Base-by-base conservation (phyloP, 2,113 vertebrate species). In the Chelonoidis abingdonii region DNA sequence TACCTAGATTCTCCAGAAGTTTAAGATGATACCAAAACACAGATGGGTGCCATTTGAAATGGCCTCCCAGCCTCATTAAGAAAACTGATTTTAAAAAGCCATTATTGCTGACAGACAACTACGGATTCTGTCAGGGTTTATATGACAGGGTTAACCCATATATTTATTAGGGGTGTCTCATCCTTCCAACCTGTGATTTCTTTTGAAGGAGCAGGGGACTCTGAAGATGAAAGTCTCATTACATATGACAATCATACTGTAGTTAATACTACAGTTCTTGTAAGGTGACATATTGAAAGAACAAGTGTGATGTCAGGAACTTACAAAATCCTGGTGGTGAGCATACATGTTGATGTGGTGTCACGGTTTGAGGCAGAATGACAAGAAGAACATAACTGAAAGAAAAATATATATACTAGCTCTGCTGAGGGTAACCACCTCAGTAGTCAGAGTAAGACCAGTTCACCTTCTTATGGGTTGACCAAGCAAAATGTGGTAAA, bases 51-150 rank as follows among this genome's bases (percentile, higher is more conserved):
- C 29, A 31, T 62, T 59, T 62, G 93, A 93, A 86, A 80, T 62
- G 25, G 54, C 88, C 80, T 94, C 93, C 91, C 91, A 94, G 49
- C 89, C 6, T 84, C 72, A 95, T 94, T 95, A 87, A 92, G 87
- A 89, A 95, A 95, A 89, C 88, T 96, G 92, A 97, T 96, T 95
- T 90, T 93, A 95, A 31, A 86, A 10, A 10, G 78, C 41, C 83
- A 90, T 9, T 84, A 47, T 62, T 62, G 57, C 27, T 6, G 4
- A 94, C 88, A 93, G 83, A 94, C 94, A 86, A 0, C 24, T 87
- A 84, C 87, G 92, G 97, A 97, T 96, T 96, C 97, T 95, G 97
- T 97, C 96, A 94, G 96, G 97, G 96, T 97, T 78, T 44, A 24
- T 83, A 83, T 80, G 92, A 72, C 22, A 4, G 72, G 56, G 49